Evolutionary conservation across 2,113 vertebrate species (phyloP).

Genomic region (Coptodon rendalli): DNA sequence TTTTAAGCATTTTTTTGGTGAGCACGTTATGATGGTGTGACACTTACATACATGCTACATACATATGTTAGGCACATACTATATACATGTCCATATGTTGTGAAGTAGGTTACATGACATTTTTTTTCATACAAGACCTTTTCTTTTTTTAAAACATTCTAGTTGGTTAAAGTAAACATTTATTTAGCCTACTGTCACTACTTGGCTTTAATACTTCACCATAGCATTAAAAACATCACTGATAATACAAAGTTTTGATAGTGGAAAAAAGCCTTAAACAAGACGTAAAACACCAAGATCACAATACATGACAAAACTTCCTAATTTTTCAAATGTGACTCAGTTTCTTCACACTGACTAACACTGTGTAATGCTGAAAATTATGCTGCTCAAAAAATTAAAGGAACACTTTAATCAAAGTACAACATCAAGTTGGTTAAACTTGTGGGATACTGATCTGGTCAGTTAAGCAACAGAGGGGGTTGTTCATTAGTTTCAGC

Average conservation of each 20-base stretch:
- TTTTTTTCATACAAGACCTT: background rate
- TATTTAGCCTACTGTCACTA: background rate
- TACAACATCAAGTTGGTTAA: background rate
- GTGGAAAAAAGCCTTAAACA: background rate
- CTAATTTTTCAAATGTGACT: background rate
- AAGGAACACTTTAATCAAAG: background rate
- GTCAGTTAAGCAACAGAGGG: background rate
- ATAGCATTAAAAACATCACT: background rate
- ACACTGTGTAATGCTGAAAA: background rate
- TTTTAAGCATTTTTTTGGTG: background rate
- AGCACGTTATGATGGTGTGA: background rate
- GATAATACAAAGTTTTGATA: background rate
- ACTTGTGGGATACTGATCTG: background rate
- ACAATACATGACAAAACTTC: background rate
- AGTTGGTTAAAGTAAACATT: background rate
- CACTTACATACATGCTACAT: background rate
- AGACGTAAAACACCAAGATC: background rate
- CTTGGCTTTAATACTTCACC: background rate
- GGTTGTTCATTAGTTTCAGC: background rate
- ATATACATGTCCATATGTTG: background rate
- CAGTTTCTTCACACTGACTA: background rate
- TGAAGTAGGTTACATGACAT: background rate
- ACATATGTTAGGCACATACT: background rate
- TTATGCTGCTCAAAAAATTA: rapidly evolving
- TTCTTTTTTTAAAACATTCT: background rate